These are phyloP conservation scores for Ooceraea biroi DNA, from an alignment of 1,140 invertebrate species.

Conservation along the genomic window DNA sequence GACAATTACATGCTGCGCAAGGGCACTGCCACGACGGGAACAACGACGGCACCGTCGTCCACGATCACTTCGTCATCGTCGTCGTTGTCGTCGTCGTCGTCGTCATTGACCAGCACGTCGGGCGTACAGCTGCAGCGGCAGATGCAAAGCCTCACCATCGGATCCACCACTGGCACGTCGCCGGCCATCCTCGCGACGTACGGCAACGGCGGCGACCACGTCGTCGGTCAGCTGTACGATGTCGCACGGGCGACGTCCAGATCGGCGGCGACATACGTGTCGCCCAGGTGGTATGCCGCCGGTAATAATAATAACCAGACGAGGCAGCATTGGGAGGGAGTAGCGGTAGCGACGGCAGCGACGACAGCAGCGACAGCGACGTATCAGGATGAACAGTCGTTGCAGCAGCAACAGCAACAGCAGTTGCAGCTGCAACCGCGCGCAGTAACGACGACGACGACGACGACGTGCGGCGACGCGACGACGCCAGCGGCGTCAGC, in stretches of 20 bases:
- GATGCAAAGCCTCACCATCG: slow-evolving; percentile 39
- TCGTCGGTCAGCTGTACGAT: slow-evolving; percentile 42
- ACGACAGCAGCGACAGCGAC: neutral
- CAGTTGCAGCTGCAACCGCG: slow-evolving; percentile 9
- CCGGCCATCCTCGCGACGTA: slow-evolving; percentile 29
- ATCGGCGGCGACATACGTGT: slow-evolving; percentile 2
- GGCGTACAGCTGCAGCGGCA: slow-evolving; percentile 40
- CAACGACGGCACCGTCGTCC: slow-evolving; percentile 47
- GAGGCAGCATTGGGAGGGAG: slow-evolving; percentile 41
- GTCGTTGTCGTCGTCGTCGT: slow-evolving; percentile 21
- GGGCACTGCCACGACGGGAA: slow-evolving; percentile 65
- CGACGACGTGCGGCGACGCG: neutral
- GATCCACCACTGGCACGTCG: neutral
- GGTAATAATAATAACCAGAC: slow-evolving; percentile 54
- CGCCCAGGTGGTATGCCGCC: slow-evolving; percentile 40
- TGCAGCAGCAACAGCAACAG: slow-evolving; percentile 33
- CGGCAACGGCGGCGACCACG: neutral
- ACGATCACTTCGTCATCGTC: slow-evolving; percentile 16
- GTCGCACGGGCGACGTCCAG: slow-evolving; percentile 36
- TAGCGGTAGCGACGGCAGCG: neutral
- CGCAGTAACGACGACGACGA: neutral
- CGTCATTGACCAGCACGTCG: slow-evolving; percentile 19
- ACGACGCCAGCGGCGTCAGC: neutral
- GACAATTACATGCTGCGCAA: slow-evolving; percentile 89
- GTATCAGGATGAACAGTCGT: no score